Evolutionary conservation across 2,113 vertebrate species (phyloP), one percentile per base, ranked within the genome.

Genomic region (Malurus alboscapulatus): DNA sequence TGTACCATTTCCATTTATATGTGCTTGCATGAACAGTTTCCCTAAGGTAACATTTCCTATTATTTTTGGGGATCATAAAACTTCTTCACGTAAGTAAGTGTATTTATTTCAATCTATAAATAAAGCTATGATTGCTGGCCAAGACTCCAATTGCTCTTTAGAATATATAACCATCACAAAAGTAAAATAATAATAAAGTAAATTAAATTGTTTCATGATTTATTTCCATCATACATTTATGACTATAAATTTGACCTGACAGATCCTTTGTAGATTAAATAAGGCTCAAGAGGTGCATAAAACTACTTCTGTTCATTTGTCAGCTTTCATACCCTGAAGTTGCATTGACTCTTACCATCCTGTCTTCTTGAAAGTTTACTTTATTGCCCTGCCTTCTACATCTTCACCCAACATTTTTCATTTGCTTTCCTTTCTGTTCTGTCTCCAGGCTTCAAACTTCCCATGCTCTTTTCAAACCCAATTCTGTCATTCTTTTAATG

Each of bases 41-140:
- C 88, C 93, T 95, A 93, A 93, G 94, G 90, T 94, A 94, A 93
- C 40, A 25, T 92, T 96, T 95, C 40, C 83, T 95, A 80, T 94
- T 95, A 94, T 88, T 93, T 93, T 84, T 16, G 10, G 25, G 36
- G 40, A 81, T 93, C 88, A 63, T 94, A 96, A 94, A 96, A 90
- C 65, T 90, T 88, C 71, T 88, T 96, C 61, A 80, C 1, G 0
- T 77, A 81, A 87, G 74, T 69, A 76, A 90, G 36, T 92, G 68
- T 92, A 6, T 91, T 91, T 94, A 93, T 95, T 94, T 93, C 83
- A 74, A 62, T 84, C 75, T 93, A 86, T 93, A 95, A 95, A 93
- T 92, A 81, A 93, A 88, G 20, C 29, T 61, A 62, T 61, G 44
- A 84, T 15, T 77, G 40, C 80, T 81, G 40, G 40, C 73, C 53